Percentiles rank a stretch among this genome's conserved stretches.
These are phyloP conservation scores for Lumbricus terrestris DNA, from an alignment of 2,888 invertebrate species.

Conservation along the genomic window DNA sequence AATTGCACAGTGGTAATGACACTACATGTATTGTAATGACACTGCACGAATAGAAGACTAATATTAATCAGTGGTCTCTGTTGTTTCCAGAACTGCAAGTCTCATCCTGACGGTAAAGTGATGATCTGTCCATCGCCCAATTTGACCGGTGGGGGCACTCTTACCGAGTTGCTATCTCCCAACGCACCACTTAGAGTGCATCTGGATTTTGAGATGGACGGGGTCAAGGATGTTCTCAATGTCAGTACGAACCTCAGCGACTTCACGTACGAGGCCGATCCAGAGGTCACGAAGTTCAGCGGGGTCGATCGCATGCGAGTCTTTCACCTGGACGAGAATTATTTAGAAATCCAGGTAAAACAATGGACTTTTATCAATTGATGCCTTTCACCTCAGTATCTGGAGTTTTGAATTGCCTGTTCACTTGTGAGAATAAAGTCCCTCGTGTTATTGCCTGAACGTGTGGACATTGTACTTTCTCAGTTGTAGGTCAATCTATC, in stretches of 20 bases:
- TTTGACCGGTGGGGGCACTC: neutral
- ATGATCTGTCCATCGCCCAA: neutral
- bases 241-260: constrained; percentile 40
- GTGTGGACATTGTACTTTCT: no score
- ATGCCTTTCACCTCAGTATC: neutral
- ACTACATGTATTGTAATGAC: no score
- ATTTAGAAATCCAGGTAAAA: constrained; percentile 27
- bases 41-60: neutral
- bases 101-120: neutral
- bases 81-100: neutral
- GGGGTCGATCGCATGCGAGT: neutral
- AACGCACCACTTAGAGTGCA: constrained; percentile 41
- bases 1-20: no score
- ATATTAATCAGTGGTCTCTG: neutral
- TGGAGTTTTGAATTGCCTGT: neutral
- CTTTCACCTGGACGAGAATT: constrained; percentile 28
- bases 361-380: neutral
- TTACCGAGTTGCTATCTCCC: neutral
- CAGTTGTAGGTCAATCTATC: no score
- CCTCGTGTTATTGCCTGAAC: no score
- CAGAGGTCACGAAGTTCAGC: constrained; percentile 34
- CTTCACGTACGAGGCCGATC: constrained; percentile 54
- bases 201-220: constrained; percentile 55
- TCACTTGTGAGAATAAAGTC: neutral
- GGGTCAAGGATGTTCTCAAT: constrained; percentile 43